Base-by-base conservation (phyloP, 2,113 vertebrate species). In the Oxygymnocypris stewartii region DNA sequence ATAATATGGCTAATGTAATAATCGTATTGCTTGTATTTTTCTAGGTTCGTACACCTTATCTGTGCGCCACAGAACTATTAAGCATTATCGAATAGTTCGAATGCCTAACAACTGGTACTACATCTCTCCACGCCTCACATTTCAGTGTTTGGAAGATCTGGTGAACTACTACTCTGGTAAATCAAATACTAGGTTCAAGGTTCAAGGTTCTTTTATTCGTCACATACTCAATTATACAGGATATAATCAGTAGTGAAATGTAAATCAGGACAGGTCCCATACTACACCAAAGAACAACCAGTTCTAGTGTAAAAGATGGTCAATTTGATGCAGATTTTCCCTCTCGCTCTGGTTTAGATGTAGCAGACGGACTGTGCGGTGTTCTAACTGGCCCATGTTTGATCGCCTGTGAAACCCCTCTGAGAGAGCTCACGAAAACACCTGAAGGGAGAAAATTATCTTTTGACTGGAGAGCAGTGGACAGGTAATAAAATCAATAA, bases 121-220 rank as follows among this genome's bases (percentile, higher is more conserved):
- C 86, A 97, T 97, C 89, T 96, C 96, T 0, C 95, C 95, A 18
- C 91, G 95, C 18, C 94, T 97, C 91, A 96, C 96, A 10, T 97
- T 97, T 90, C 96, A 96, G 91, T 96, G 96, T 88, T 91, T 97
- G 37, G 96, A 97, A 90, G 96, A 97, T 87, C 94, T 97, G 6
- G 96, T 97, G 42, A 96, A 95, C 61, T 95, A 97, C 94, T 97
- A 97, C 87, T 96, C 96, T 13, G 96, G 96, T 97, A 94, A 94
- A 47, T 28, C n/a, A 83, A 28, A 51, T 42, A 51, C 28, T 31
- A 31, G 28, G 28, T 31, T 31, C 28, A 31, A 31, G 28, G 28
- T 31, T 31, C 28, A 31, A 31, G 28, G 28, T 31, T 31, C 28
- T 31, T 31, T 31, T 31, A 31, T 31, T 31, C 28, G 28, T 31